Evolutionary conservation across 2,888 invertebrate species (phyloP).

Genomic region (Gortyna flavago): DNA sequence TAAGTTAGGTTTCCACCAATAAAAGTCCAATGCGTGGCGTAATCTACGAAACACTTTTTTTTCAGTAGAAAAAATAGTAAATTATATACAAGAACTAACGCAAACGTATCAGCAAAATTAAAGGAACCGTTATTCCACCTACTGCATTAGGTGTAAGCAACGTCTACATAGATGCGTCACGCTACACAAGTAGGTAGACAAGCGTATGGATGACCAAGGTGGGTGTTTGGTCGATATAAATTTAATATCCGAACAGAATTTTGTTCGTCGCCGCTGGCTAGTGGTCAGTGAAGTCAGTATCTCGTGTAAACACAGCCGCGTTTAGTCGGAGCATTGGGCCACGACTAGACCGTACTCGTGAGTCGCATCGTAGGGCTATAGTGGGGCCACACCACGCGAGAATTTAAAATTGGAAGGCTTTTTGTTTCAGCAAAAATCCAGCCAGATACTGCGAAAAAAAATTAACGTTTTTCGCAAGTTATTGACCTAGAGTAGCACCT

Average conservation of each 20-base stretch:
- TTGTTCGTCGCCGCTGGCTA: conserved; percentile 78
- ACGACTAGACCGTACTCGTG: conserved; percentile 67
- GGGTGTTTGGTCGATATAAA: conserved; percentile 73
- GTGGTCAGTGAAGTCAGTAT: conserved; percentile 72
- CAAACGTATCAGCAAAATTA: conserved; percentile 17
- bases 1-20: neutral
- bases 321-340: conserved; percentile 74
- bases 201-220: conserved; percentile 35
- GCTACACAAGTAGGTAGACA: conserved; percentile 5
- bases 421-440: neutral
- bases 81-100: neutral
- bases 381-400: conserved; percentile 66
- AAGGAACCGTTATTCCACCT: conserved; percentile 30
- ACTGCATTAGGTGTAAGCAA: neutral
- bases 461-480: neutral
- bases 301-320: conserved; percentile 82
- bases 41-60: neutral
- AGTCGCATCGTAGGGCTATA: conserved; percentile 62
- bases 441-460: neutral
- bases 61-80: neutral
- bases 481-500: neutral
- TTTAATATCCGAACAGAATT: conserved; percentile 80
- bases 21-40: neutral
- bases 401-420: conserved; percentile 23
- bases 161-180: conserved; percentile 32